phyloP scores from a whole-genome alignment of 2,888 invertebrate species.

The Drosophila rellima region DNA sequence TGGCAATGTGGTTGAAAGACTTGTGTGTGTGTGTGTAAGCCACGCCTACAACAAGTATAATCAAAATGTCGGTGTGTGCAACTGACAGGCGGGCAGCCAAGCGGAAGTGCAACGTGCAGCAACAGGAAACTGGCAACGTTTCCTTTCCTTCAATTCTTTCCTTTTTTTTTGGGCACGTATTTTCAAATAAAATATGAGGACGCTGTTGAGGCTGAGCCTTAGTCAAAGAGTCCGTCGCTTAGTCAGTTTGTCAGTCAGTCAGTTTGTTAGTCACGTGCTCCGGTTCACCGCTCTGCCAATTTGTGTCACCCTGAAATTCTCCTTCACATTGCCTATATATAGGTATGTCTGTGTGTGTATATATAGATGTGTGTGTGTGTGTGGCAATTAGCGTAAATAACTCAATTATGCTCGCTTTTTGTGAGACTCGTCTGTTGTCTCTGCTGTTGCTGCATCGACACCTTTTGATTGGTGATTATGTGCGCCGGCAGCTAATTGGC shows the following conservation, averaged over 20 bases:
- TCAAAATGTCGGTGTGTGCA: conserved; percentile 1
- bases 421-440: conserved; percentile 15
- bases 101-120: conserved; percentile 48
- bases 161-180: conserved; percentile 16
- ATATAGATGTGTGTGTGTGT: conserved; percentile 18
- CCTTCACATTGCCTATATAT: neutral
- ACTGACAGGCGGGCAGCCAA: neutral
- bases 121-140: conserved; percentile 46
- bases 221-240: conserved; percentile 1
- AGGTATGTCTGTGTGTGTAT: conserved; percentile 5
- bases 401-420: conserved; percentile 67
- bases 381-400: conserved; percentile 72
- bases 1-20: conserved; percentile 9
- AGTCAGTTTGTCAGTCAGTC: conserved; percentile 14
- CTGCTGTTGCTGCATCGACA: conserved; percentile 52
- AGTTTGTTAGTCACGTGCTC: conserved; percentile 56
- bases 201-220: neutral
- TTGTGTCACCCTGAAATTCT: conserved; percentile 29
- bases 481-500: conserved; percentile 63
- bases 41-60: conserved; percentile 4
- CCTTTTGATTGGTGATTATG: conserved; percentile 71
- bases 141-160: neutral
- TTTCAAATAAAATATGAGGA: conserved; percentile 45
- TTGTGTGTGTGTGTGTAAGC: neutral
- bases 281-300: conserved; percentile 52